Conservation (phyloP, 1,140 invertebrate genomes). For the Caenorhabditis inopinata region DNA sequence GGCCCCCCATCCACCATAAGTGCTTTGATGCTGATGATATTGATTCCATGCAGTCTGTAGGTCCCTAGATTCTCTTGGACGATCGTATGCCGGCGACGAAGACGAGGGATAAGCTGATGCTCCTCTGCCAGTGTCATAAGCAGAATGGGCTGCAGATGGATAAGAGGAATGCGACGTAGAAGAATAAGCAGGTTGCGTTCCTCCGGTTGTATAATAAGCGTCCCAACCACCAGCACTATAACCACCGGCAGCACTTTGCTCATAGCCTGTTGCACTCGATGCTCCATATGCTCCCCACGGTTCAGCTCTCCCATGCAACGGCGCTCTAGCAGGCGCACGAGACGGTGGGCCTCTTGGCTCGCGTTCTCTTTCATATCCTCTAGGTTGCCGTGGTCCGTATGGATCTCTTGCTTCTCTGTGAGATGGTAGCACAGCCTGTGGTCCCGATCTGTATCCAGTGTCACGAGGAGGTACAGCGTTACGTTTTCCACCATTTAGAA, state of each 20-base stretch:
- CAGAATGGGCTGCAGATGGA: neutral
- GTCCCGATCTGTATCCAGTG: neutral
- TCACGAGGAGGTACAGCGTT: neutral
- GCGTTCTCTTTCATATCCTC: neutral
- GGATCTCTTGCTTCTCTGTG: neutral
- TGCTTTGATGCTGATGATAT: neutral
- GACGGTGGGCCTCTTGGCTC: neutral
- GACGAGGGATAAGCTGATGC: neutral
- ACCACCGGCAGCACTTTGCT: neutral
- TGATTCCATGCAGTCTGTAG: neutral
- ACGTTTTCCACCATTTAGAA: neutral
- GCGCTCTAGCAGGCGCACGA: neutral
- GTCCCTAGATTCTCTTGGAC: neutral
- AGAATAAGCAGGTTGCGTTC: neutral
- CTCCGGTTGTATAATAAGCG: neutral
- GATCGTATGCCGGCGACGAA: neutral
- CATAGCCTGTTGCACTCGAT: neutral
- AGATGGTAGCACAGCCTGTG: conserved; percentile 3
- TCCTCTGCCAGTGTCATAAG: neutral
- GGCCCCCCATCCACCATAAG: neutral
- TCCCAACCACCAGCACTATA: neutral
- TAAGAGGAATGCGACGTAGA: neutral
- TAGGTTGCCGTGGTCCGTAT: neutral
- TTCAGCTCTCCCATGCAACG: neutral
- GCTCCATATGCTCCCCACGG: conserved; percentile 25